These are phyloP conservation scores for Diorhabda carinulata DNA, from an alignment of 1,140 invertebrate genomes.

Conservation along the genomic window DNA sequence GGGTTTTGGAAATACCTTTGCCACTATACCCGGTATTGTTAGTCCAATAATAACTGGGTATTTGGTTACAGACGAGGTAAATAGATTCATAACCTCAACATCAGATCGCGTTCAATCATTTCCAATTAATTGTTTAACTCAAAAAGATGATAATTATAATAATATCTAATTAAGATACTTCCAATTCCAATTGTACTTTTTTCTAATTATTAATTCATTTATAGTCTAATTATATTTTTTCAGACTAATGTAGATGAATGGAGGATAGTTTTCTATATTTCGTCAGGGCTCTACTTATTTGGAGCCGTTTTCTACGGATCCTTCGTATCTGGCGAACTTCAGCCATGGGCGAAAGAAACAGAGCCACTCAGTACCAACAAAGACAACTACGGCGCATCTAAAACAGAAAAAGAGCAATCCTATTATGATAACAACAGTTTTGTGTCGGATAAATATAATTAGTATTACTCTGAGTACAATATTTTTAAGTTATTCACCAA, in stretches of 20 bases:
- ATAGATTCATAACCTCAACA: neutral
- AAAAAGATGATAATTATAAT: too few species aligned
- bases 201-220: too few species aligned
- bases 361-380: neutral
- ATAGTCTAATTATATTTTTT: conserved; percentile 18
- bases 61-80: conserved; percentile 56
- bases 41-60: conserved; percentile 77
- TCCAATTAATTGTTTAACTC: too few species aligned
- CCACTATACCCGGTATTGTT: conserved; percentile 83
- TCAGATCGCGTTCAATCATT: neutral
- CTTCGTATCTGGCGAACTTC: conserved; percentile 75
- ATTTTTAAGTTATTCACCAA: too few species aligned
- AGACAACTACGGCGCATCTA: neutral
- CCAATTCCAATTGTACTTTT: too few species aligned
- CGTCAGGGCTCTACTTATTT: conserved; percentile 69
- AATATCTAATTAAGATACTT: too few species aligned
- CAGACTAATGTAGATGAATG: conserved; percentile 68
- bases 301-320: conserved; percentile 75
- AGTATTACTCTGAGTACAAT: neutral
- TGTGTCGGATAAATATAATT: neutral
- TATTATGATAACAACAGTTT: conserved; percentile 10
- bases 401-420: neutral
- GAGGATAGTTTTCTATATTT: conserved; percentile 80
- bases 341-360: conserved; percentile 61
- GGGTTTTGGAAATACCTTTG: conserved; percentile 86